These are phyloP conservation scores for Drosophila prostipennis DNA, from an alignment of 2,888 invertebrate genomes.

Conservation along the genomic window DNA sequence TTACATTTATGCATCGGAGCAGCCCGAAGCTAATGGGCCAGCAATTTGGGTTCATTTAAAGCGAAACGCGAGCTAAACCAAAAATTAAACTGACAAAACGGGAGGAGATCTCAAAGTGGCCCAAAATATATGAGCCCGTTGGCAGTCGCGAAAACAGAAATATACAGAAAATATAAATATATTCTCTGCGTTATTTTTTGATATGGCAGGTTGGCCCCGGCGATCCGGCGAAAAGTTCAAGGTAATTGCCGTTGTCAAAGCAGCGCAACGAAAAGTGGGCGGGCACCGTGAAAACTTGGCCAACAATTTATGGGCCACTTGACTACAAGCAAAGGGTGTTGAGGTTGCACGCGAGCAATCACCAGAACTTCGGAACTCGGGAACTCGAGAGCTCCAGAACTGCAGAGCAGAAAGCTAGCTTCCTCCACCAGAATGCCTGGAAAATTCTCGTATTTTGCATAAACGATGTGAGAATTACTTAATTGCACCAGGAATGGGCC, in stretches of 20 bases:
- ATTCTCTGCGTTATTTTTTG: constrained; percentile 43
- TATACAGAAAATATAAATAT: constrained; percentile 67
- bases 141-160: constrained; percentile 1
- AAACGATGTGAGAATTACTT: constrained; percentile 81
- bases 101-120: constrained; percentile 31
- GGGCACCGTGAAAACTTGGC: constrained; percentile 71
- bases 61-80: constrained; percentile 70
- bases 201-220: constrained; percentile 21
- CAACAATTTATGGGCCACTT: constrained; percentile 80
- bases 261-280: constrained; percentile 74
- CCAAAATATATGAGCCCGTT: constrained; percentile 40
- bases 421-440: constrained; percentile 24
- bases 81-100: constrained; percentile 72
- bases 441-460: constrained; percentile 70
- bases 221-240: constrained; percentile 65
- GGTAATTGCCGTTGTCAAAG: constrained; percentile 80
- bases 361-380: constrained; percentile 40
- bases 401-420: not conserved
- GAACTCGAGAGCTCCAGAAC: constrained; percentile 1
- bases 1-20: constrained; percentile 34
- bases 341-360: constrained; percentile 78
- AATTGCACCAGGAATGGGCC: constrained; percentile 63
- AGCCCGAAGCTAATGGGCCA: constrained; percentile 61
- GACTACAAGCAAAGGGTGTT: constrained; percentile 79
- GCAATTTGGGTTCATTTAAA: constrained; percentile 76